Percentiles rank a stretch among this genome's conserved stretches.
phyloP scores from a whole-genome alignment of 2,888 invertebrate species.

The Cataglyphis cursor region DNA sequence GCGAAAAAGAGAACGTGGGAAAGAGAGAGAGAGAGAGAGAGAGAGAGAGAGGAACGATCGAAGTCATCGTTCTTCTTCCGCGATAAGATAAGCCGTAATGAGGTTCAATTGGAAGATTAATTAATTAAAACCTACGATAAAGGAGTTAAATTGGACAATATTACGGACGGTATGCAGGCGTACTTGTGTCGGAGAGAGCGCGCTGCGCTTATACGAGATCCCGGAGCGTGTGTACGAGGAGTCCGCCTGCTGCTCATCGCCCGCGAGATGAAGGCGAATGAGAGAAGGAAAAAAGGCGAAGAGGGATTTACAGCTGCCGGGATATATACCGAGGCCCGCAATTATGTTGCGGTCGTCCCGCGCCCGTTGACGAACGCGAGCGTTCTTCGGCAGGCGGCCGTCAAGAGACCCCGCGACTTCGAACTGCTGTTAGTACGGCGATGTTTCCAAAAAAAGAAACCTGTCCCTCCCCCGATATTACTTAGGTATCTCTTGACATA shows the following conservation, averaged over 20 bases:
- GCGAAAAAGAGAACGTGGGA: background rate
- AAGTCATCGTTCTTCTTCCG: slow-evolving; percentile 45
- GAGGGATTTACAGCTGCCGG: slow-evolving; percentile 57
- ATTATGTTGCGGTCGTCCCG: slow-evolving; percentile 39
- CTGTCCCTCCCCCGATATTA: background rate
- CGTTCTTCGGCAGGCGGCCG: background rate
- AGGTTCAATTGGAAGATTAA: slow-evolving; percentile 84
- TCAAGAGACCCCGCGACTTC: background rate
- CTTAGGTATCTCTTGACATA: background rate
- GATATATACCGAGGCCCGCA: slow-evolving; percentile 52
- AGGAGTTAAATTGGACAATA: slow-evolving; percentile 83
- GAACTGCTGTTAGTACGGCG: background rate
- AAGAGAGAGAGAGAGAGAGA: background rate
- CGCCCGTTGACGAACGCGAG: slow-evolving; percentile 42
- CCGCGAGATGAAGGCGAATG: slow-evolving; percentile 39
- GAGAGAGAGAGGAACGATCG: slow-evolving; percentile 6
- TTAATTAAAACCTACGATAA: slow-evolving; percentile 81
- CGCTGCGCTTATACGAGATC: background rate
- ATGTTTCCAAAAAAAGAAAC: background rate
- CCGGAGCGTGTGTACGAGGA: slow-evolving; percentile 1
- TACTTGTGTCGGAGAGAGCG: background rate
- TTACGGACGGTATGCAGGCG: slow-evolving; percentile 76
- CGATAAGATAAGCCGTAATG: slow-evolving; percentile 80
- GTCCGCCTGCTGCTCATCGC: background rate
- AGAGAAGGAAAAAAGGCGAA: background rate